phyloP scores from a whole-genome alignment of 2,797 vertebrate genomes.

The Vespertilio murinus region DNA sequence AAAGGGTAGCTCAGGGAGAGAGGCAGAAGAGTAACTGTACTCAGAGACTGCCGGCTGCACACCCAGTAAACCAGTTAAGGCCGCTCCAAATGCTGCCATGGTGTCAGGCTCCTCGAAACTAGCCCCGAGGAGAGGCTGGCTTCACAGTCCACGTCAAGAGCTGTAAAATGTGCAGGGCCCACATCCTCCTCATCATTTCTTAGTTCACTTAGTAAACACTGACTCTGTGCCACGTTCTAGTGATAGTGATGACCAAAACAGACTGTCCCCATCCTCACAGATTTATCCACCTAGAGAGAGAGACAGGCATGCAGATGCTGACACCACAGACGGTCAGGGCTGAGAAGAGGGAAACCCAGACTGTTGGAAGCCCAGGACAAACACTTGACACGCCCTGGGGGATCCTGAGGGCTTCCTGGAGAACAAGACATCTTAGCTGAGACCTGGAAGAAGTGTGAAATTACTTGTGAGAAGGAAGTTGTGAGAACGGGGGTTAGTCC shows the following conservation, averaged over 20 bases:
- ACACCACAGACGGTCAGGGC: neutral
- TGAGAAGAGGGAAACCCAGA: too few relatives aligned
- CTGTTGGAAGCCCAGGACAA: neutral
- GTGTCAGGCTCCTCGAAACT: neutral
- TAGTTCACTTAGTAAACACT: neutral
- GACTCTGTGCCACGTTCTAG: neutral
- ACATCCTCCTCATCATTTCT: neutral
- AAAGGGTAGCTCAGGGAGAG: neutral
- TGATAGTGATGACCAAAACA: neutral
- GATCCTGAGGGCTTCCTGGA: neutral
- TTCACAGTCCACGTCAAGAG: neutral
- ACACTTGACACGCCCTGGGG: neutral
- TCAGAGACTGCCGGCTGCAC: neutral
- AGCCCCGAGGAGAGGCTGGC: neutral
- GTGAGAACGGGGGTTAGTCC: neutral
- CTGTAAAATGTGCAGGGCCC: rapidly evolving
- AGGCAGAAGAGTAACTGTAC: too few relatives aligned
- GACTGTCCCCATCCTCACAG: neutral
- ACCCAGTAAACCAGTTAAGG: rapidly evolving
- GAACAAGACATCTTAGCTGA: neutral
- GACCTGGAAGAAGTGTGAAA: neutral
- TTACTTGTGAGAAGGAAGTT: neutral
- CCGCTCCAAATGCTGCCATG: rapidly evolving
- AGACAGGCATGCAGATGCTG: neutral
- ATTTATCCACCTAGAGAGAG: neutral